These are phyloP conservation scores for Dasyprocta punctata DNA, from an alignment of 2,113 vertebrate species.

Conservation along the genomic window DNA sequence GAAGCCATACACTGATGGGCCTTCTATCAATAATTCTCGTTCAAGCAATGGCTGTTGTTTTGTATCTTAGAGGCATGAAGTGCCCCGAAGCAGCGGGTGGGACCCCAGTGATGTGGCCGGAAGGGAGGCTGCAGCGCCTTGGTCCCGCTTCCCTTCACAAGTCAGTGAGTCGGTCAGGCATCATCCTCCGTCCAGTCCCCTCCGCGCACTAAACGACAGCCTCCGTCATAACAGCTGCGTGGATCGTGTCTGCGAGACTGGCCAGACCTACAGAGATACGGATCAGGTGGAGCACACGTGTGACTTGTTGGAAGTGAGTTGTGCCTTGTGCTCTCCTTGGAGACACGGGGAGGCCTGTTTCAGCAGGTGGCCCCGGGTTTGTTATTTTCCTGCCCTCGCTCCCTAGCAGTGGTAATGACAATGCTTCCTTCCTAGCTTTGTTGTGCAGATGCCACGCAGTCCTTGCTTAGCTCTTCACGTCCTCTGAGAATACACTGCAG, in stretches of 20 bases:
- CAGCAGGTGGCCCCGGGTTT: background rate
- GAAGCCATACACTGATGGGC: background rate
- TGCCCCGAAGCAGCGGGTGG: background rate
- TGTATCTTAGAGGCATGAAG: background rate
- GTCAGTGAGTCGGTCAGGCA: too few species aligned
- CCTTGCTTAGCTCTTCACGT: background rate
- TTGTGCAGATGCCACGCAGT: background rate
- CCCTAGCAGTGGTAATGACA: background rate
- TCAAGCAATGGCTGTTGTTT: background rate
- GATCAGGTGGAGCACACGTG: rapidly evolving
- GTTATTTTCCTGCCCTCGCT: background rate
- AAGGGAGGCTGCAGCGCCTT: background rate
- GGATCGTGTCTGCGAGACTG: background rate
- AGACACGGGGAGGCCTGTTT: background rate
- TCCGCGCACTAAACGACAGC: background rate
- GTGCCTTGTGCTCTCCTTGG: background rate
- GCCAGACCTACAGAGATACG: background rate
- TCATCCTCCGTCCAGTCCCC: background rate
- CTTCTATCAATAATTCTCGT: background rate
- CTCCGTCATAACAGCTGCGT: background rate
- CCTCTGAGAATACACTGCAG: background rate
- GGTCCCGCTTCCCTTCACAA: too few species aligned
- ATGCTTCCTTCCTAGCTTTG: background rate
- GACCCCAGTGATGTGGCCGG: background rate
- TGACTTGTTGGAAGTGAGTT: background rate